Conservation (phyloP, 1,140 invertebrate species). For the Drosophila kohkoa region DNA sequence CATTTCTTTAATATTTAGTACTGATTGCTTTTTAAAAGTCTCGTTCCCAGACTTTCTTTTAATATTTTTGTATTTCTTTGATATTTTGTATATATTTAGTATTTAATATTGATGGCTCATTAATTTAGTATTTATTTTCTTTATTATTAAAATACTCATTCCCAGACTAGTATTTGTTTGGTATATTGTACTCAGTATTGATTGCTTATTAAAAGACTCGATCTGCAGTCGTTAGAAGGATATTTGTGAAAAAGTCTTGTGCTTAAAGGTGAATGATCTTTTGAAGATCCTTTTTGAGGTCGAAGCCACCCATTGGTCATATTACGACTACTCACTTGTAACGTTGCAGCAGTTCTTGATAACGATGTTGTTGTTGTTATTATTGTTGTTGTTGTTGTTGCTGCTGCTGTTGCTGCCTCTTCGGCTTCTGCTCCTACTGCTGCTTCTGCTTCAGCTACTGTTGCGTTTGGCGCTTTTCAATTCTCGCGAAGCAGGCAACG, state of each 20-base stretch:
- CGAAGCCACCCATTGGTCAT: background rate
- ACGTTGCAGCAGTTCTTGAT: too few species aligned
- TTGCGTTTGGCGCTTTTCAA: conserved; percentile 2
- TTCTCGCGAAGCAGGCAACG: conserved; percentile 15
- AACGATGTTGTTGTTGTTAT: background rate
- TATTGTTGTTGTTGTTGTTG: background rate
- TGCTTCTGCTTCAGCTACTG: background rate
- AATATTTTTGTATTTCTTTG: too few species aligned
- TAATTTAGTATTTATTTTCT: too few species aligned
- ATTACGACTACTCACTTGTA: conserved; percentile 2
- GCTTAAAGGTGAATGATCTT: background rate
- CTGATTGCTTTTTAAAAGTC: too few species aligned
- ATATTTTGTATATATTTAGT: too few species aligned
- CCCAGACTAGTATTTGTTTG: too few species aligned
- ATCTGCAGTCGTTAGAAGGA: background rate
- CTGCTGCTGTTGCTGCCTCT: background rate
- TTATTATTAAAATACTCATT: too few species aligned
- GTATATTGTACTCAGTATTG: too few species aligned
- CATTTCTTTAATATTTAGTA: too few species aligned
- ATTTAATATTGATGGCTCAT: too few species aligned
- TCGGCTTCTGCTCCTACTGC: background rate
- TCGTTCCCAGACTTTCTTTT: too few species aligned
- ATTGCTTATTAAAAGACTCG: too few species aligned
- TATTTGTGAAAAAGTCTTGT: background rate
- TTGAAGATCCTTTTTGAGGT: background rate